A percentile compares a stretch with the other conserved stretches of the same genome.
phyloP scores from a whole-genome alignment of 2,797 vertebrate species.

The Acrossocheilus wenchowensis region DNA sequence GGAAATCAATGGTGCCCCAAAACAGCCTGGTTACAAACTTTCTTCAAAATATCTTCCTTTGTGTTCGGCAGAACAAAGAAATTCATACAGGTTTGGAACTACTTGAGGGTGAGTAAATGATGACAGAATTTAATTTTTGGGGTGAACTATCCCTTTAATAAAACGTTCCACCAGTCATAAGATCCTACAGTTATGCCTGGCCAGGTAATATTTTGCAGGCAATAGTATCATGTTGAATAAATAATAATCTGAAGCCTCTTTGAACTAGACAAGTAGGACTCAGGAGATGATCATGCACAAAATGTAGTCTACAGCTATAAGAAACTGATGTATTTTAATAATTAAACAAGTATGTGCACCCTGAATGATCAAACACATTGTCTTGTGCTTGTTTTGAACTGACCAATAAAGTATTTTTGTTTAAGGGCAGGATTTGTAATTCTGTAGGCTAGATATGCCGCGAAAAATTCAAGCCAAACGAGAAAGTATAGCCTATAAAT shows the following conservation, averaged over 20 bases:
- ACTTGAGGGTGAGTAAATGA: too few species aligned
- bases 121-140: too few species aligned
- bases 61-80: too few species aligned
- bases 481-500: background rate
- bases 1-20: too few species aligned
- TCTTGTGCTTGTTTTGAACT: background rate
- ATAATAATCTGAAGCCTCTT: background rate
- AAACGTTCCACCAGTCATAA: background rate
- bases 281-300: background rate
- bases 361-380: background rate
- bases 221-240: background rate
- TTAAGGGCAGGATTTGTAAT: background rate
- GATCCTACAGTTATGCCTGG: too few species aligned
- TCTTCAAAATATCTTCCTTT: too few species aligned
- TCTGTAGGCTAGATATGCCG: background rate
- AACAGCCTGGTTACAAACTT: too few species aligned
- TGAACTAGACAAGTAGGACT: background rate
- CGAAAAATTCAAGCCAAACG: background rate
- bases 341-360: background rate
- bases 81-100: too few species aligned
- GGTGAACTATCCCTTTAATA: background rate
- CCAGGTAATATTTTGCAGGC: background rate
- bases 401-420: background rate
- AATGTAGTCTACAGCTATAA: background rate
- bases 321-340: background rate